Evolutionary conservation across 2,797 vertebrate genomes (phyloP).

Genomic region (Channa striata): DNA sequence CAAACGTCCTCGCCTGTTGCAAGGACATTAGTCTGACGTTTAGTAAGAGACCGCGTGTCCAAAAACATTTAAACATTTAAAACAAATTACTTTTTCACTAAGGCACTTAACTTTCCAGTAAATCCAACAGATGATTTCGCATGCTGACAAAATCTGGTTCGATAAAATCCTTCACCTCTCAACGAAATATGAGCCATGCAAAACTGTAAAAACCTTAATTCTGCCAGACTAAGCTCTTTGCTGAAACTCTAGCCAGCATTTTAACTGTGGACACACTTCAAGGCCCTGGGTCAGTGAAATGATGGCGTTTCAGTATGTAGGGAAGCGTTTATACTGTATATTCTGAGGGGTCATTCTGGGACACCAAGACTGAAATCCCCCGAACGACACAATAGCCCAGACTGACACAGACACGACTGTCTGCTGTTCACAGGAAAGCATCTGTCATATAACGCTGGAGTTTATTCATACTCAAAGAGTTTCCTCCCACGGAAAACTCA

Average conservation of each 20-base stretch:
- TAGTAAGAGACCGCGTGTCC: background rate
- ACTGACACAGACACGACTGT: slow-evolving; percentile 2
- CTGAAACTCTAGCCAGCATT: slow-evolving; percentile 9
- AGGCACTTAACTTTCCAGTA: background rate
- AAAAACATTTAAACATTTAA: background rate
- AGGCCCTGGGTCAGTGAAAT: slow-evolving; percentile 3
- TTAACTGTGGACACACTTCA: background rate
- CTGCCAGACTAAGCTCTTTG: slow-evolving; percentile 27
- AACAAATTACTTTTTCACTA: background rate
- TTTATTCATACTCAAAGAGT: no score
- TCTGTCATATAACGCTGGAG: background rate
- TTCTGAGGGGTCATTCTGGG: slow-evolving; percentile 16
- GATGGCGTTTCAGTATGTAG: slow-evolving; percentile 12
- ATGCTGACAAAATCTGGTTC: background rate
- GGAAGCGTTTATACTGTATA: slow-evolving; percentile 18
- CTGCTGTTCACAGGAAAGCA: slow-evolving; percentile 10
- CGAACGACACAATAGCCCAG: slow-evolving; percentile 23
- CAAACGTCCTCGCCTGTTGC: no score
- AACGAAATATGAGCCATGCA: slow-evolving; percentile 3
- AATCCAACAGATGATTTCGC: background rate
- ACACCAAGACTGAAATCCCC: slow-evolving; percentile 14
- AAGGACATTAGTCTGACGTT: background rate
- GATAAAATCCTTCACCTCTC: background rate
- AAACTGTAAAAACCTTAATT: slow-evolving; percentile 11
- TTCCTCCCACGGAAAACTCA: background rate